These are phyloP conservation scores for Mya arenaria DNA, from an alignment of 1,140 invertebrate genomes.

Conservation along the genomic window DNA sequence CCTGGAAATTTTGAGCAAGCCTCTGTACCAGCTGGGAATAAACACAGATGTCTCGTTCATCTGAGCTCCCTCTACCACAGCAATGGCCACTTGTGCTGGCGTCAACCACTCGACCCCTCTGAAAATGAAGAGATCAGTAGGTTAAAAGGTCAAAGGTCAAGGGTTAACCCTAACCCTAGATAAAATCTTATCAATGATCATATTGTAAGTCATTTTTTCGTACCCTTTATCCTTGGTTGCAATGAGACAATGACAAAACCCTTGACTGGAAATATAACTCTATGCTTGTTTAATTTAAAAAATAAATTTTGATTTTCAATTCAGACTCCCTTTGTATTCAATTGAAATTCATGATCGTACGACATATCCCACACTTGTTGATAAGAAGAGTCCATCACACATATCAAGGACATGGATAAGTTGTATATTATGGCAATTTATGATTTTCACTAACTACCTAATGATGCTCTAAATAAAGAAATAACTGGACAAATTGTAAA, in stretches of 20 bases:
- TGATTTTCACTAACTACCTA: no score
- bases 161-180: neutral
- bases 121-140: neutral
- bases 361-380: no score
- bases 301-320: neutral
- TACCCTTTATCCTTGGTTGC: neutral
- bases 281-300: neutral
- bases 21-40: constrained; percentile 54
- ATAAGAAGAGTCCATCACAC: no score
- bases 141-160: neutral
- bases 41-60: constrained; percentile 65
- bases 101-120: constrained; percentile 61
- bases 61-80: constrained; percentile 68
- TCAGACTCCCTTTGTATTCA: no score
- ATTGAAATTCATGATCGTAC: no score
- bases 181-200: neutral
- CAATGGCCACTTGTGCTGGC: constrained; percentile 64
- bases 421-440: no score
- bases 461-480: no score
- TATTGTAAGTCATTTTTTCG: neutral
- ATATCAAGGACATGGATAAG: no score
- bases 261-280: neutral
- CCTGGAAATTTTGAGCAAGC: constrained; percentile 20
- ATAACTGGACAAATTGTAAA: no score
- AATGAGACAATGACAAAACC: neutral